phyloP scores from a whole-genome alignment of 2,113 vertebrate genomes.

The Saguinus midas region DNA sequence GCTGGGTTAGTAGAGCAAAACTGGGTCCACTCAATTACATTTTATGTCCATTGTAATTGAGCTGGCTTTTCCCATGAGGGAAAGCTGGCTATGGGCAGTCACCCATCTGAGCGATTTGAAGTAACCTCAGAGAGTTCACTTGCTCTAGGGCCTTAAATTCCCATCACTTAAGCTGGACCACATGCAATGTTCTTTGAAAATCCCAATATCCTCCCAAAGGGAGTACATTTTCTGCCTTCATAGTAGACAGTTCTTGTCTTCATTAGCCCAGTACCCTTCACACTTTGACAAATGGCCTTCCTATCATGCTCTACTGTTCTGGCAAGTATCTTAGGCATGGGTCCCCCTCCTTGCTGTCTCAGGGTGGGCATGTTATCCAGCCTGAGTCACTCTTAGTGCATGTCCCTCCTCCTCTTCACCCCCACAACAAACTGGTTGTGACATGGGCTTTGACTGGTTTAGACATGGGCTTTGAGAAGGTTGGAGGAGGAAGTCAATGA shows the following conservation, averaged over 20 bases:
- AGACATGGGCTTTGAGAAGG: neutral
- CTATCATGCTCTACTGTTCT: neutral
- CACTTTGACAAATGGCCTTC: neutral
- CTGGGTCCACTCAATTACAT: constrained; percentile 50
- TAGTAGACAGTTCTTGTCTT: neutral
- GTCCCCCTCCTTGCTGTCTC: neutral
- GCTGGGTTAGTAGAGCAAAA: constrained; percentile 57
- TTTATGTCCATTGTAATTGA: constrained; percentile 57
- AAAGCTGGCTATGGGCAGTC: constrained; percentile 64
- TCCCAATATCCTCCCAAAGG: constrained; percentile 18
- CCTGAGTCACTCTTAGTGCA: neutral
- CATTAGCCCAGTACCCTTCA: neutral
- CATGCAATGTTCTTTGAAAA: constrained; percentile 24
- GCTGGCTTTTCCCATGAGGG: constrained; percentile 45
- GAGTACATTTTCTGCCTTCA: neutral
- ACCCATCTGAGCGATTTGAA: constrained; percentile 60
- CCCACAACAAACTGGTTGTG: neutral
- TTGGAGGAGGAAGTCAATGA: neutral
- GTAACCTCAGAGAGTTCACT: constrained; percentile 46
- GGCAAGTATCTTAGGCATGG: neutral
- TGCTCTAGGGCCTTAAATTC: constrained; percentile 38
- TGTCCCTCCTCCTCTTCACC: neutral
- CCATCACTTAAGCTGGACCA: constrained; percentile 47
- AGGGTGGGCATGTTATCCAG: neutral
- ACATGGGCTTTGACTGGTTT: neutral